Conservation (phyloP, 2,888 invertebrate species). For the Elegia similella region DNA sequence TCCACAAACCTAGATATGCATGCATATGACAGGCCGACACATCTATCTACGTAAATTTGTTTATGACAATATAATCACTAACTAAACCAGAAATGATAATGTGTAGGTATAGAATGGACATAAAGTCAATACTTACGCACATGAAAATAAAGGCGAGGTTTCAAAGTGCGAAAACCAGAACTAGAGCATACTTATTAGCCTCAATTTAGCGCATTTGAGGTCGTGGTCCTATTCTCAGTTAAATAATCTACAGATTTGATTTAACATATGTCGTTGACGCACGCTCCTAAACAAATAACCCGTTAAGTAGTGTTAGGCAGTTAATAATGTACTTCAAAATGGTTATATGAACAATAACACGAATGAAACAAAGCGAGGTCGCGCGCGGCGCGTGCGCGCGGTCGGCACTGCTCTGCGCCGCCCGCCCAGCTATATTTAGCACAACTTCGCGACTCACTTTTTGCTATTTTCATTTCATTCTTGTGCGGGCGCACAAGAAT, state of each 20-base stretch:
- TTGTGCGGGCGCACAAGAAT: too few relatives aligned
- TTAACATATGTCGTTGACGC: not conserved
- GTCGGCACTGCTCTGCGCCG: conserved; percentile 39
- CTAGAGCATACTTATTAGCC: conserved; percentile 26
- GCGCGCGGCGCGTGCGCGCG: conserved; percentile 30
- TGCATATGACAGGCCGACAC: not conserved
- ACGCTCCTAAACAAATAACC: not conserved
- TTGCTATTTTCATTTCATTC: conserved; percentile 80
- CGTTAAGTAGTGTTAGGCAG: not conserved
- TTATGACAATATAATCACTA: too few relatives aligned
- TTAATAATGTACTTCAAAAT: conserved; percentile 25
- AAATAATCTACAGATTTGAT: not conserved
- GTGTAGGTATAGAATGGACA: too few relatives aligned
- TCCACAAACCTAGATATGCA: too few relatives aligned
- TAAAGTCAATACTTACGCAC: conserved; percentile 19
- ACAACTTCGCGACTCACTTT: conserved; percentile 74
- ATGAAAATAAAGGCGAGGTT: conserved; percentile 19
- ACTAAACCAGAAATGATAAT: too few relatives aligned
- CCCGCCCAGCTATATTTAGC: conserved; percentile 74
- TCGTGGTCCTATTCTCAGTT: not conserved
- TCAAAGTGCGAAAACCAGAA: conserved; percentile 19
- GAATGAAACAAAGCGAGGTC: conserved; percentile 59
- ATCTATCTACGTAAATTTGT: not conserved
- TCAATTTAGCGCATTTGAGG: conserved; percentile 20
- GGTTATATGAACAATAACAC: conserved; percentile 31